Percentiles rank a stretch among this genome's conserved stretches.
Evolutionary conservation across 2,113 vertebrate genomes (phyloP).

Genomic region (Psettodes erumei): DNA sequence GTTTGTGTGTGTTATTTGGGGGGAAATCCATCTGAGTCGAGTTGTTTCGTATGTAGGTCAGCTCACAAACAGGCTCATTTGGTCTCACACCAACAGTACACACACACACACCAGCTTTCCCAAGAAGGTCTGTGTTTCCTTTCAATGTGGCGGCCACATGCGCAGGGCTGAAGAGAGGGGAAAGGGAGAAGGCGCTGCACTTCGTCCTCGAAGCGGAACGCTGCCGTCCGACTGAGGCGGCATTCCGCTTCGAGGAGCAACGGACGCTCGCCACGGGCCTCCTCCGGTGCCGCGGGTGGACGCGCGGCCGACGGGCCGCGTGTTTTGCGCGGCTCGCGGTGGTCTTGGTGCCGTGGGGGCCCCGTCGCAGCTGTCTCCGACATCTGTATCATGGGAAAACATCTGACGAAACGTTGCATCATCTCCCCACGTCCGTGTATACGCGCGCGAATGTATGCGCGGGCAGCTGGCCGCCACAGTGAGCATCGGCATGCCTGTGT

Average conservation of each 20-base stretch:
- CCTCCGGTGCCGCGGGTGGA: too few species aligned
- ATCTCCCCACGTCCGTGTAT: slow-evolving; percentile 48
- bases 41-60: slow-evolving; percentile 73
- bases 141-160: slow-evolving; percentile 79
- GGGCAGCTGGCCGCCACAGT: slow-evolving; percentile 25
- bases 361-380: slow-evolving; percentile 72
- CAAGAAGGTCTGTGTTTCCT: slow-evolving; percentile 72
- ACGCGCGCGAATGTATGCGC: slow-evolving; percentile 12
- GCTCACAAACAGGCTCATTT: slow-evolving; percentile 62
- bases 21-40: slow-evolving; percentile 50
- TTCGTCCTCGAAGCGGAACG: slow-evolving; percentile 33
- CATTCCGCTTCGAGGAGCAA: too few species aligned
- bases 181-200: slow-evolving; percentile 30
- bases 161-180: slow-evolving; percentile 35
- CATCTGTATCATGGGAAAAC: slow-evolving; percentile 76
- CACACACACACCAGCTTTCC: slow-evolving; percentile 50
- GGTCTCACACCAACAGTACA: slow-evolving; percentile 46
- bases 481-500: neutral
- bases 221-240: slow-evolving; percentile 14
- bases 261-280: too few species aligned
- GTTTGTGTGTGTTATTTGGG: slow-evolving; percentile 35
- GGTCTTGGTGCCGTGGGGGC: slow-evolving; percentile 55
- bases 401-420: slow-evolving; percentile 78
- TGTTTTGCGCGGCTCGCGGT: too few species aligned
- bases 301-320: too few species aligned